Evolutionary conservation across 2,888 invertebrate genomes (phyloP).

Genomic region (Drosophila emarginata): DNA sequence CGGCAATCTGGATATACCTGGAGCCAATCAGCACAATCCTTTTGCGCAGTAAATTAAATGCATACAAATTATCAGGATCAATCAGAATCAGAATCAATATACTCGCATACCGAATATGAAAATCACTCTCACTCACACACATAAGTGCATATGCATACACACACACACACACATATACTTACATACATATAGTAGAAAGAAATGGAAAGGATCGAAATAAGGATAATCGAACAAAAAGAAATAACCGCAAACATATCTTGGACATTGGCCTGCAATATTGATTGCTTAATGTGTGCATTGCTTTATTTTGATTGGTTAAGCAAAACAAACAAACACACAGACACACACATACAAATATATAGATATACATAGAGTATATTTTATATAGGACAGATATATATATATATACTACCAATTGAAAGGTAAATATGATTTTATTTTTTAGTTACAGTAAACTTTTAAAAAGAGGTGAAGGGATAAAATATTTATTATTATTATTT

Average conservation of each 20-base stretch:
- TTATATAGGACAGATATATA: constrained; percentile 41
- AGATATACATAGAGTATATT: constrained; percentile 48
- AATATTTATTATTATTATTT: background rate
- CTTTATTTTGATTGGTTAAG: constrained; percentile 66
- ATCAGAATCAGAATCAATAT: constrained; percentile 5
- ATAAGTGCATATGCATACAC: constrained; percentile 8
- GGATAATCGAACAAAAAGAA: constrained; percentile 26
- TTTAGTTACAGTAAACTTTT: background rate
- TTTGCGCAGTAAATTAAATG: constrained; percentile 79
- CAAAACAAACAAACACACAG: constrained; percentile 33
- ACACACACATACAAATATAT: constrained; percentile 36
- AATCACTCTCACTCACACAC: background rate
- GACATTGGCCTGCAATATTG: constrained; percentile 75
- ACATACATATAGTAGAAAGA: constrained; percentile 23
- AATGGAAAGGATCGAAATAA: background rate
- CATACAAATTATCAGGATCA: background rate
- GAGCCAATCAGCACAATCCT: constrained; percentile 83
- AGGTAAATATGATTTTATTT: constrained; percentile 24
- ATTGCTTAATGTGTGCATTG: constrained; percentile 59
- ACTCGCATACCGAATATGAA: background rate
- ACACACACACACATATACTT: constrained; percentile 18
- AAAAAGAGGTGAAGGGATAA: constrained; percentile 1
- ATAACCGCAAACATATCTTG: constrained; percentile 77
- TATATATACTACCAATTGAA: constrained; percentile 21
- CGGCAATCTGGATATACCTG: constrained; percentile 87